A percentile compares a stretch with the other conserved stretches of the same genome.
Conservation (phyloP, 2,797 vertebrate species). For the Microchirus variegatus region DNA sequence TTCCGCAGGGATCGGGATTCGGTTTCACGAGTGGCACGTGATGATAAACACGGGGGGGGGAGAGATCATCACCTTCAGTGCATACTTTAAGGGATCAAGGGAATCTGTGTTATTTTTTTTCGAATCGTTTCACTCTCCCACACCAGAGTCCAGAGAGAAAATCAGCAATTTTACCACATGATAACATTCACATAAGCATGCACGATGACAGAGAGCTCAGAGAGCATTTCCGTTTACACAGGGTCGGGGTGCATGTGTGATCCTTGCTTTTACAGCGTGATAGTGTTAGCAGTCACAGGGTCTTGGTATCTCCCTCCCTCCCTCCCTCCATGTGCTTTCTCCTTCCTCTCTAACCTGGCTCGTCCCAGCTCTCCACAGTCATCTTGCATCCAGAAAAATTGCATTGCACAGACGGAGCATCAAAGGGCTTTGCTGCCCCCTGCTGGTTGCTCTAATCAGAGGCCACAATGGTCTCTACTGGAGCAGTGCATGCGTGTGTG, state of each 20-base stretch:
- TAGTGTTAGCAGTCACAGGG: conserved; percentile 55
- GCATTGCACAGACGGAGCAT: background rate
- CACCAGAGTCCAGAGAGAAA: no score
- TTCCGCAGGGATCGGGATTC: no score
- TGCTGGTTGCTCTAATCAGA: conserved; percentile 11
- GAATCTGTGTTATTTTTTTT: no score
- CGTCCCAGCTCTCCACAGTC: conserved; percentile 24
- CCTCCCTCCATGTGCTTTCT: conserved; percentile 32
- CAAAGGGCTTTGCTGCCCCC: conserved; percentile 70
- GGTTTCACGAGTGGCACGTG: no score
- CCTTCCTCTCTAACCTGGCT: conserved; percentile 42
- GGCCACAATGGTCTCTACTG: conserved; percentile 16
- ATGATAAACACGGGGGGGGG: no score
- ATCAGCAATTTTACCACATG: no score
- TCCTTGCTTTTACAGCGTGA: conserved; percentile 49
- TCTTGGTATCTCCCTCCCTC: conserved; percentile 37
- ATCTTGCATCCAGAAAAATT: conserved; percentile 41
- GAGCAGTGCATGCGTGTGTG: conserved; percentile 7
- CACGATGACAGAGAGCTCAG: conserved; percentile 12
- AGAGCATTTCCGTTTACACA: conserved; percentile 33
- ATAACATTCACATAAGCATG: background rate
- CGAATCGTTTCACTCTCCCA: no score
- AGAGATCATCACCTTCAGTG: no score
- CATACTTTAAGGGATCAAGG: no score
- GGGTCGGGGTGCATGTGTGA: conserved; percentile 26